Conservation (phyloP, 2,113 vertebrate species). For the Synodontis membranacea region DNA sequence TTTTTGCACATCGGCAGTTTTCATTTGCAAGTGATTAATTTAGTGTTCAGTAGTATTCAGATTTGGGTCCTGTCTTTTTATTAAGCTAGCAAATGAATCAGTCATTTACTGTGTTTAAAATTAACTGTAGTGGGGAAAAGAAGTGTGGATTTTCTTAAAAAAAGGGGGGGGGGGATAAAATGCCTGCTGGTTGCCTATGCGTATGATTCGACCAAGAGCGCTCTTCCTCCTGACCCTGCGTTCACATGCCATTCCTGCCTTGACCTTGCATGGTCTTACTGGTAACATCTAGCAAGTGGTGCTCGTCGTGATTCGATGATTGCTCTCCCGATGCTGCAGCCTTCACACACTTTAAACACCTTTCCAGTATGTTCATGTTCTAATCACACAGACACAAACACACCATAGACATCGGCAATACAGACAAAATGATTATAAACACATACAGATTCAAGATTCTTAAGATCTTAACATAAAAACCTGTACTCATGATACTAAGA, state of each 20-base stretch:
- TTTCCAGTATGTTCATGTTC: not conserved
- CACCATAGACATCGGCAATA: not conserved
- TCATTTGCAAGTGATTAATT: constrained; percentile 30
- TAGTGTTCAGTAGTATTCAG: constrained; percentile 9
- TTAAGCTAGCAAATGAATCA: constrained; percentile 59
- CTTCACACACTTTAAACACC: not conserved
- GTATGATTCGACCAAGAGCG: constrained; percentile 65
- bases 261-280: not conserved
- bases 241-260: constrained; percentile 11
- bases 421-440: not conserved
- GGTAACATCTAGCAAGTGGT: not conserved
- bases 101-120: constrained; percentile 60
- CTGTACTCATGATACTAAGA: not conserved
- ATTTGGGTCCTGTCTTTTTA: not conserved
- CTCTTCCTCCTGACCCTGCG: constrained; percentile 31
- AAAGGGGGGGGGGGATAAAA: constrained; percentile 48
- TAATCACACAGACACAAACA: not conserved
- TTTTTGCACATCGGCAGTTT: constrained; percentile 33
- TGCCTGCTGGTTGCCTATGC: constrained; percentile 71
- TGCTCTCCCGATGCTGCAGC: not conserved
- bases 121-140: constrained; percentile 45
- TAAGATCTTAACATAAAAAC: not conserved
- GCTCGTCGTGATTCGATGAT: not conserved
- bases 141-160: constrained; percentile 60
- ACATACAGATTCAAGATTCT: no score